These are phyloP conservation scores for Abscondita cerata DNA, from an alignment of 2,888 invertebrate genomes.

Conservation along the genomic window DNA sequence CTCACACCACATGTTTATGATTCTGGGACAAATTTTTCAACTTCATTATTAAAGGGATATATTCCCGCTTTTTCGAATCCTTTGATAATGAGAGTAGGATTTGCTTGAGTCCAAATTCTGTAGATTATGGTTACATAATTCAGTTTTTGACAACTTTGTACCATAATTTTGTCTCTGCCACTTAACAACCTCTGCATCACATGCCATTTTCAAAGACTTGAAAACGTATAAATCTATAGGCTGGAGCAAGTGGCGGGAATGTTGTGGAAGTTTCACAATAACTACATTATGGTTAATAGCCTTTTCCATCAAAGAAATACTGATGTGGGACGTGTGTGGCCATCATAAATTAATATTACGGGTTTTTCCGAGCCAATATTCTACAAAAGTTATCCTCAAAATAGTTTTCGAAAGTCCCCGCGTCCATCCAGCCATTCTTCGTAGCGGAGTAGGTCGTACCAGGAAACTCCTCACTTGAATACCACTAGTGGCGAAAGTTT, in stretches of 20 bases:
- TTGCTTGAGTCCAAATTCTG: conserved; percentile 18
- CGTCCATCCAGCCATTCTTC: too few species aligned
- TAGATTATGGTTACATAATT: too few species aligned
- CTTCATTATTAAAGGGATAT: conserved; percentile 17
- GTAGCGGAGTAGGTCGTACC: conserved; percentile 36
- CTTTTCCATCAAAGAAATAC: conserved; percentile 36
- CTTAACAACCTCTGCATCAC: conserved; percentile 17
- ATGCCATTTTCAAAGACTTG: conserved; percentile 36
- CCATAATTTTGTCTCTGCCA: conserved; percentile 26
- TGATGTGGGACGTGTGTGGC: conserved; percentile 43
- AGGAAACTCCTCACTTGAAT: conserved; percentile 47
- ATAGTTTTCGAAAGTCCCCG: too few species aligned
- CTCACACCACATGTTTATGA: conserved; percentile 7
- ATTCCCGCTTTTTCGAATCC: too few species aligned
- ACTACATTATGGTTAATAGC: too few species aligned
- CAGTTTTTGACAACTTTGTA: conserved; percentile 17
- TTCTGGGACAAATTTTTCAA: conserved; percentile 20
- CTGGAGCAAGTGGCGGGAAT: conserved; percentile 43
- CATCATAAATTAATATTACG: conserved; percentile 45
- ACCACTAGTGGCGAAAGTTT: conserved; percentile 47
- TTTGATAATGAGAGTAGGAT: conserved; percentile 15
- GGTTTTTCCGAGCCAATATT: conserved; percentile 33
- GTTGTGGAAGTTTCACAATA: conserved; percentile 42
- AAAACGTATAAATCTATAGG: conserved; percentile 45
- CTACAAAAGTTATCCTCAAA: conserved; percentile 32